These are phyloP conservation scores for Catharus bicknelli DNA, from an alignment of 2,113 vertebrate species.

Conservation along the genomic window DNA sequence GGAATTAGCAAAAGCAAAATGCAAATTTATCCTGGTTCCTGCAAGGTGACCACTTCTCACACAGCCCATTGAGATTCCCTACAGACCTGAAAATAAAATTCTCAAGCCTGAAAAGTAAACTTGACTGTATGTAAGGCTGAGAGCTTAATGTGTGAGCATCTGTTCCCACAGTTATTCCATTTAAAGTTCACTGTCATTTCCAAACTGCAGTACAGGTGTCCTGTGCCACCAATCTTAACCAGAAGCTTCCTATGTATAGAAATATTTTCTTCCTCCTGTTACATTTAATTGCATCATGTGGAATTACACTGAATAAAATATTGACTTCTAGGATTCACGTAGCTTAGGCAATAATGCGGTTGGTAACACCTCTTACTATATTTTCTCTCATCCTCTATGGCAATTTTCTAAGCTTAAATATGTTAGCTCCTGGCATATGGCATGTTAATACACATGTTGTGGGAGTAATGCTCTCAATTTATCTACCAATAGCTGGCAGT, in stretches of 20 bases:
- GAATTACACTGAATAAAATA: not conserved
- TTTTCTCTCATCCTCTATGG: not conserved
- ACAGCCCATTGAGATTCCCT: not conserved
- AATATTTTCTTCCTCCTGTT: not conserved
- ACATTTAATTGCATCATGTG: not conserved
- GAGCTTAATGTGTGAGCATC: not conserved
- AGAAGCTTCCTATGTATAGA: not conserved
- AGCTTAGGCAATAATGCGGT: not conserved
- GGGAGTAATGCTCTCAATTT: not conserved
- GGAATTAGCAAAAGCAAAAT: not conserved
- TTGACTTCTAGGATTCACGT: not conserved
- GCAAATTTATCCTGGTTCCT: not conserved
- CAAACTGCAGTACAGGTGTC: not conserved
- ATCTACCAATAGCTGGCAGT: conserved; percentile 19
- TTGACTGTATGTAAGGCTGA: not conserved
- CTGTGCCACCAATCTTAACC: not conserved
- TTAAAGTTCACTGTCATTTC: not conserved
- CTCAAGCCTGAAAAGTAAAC: not conserved
- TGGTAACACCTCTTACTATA: not conserved
- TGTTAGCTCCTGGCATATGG: not conserved
- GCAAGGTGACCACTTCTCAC: conserved; percentile 30
- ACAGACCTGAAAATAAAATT: conserved; percentile 6
- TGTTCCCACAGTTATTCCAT: not conserved
- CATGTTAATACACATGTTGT: not conserved
- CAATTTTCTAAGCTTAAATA: not conserved